phyloP scores from a whole-genome alignment of 2,797 vertebrate species.

The Gymnoscopelus microlampas region DNA sequence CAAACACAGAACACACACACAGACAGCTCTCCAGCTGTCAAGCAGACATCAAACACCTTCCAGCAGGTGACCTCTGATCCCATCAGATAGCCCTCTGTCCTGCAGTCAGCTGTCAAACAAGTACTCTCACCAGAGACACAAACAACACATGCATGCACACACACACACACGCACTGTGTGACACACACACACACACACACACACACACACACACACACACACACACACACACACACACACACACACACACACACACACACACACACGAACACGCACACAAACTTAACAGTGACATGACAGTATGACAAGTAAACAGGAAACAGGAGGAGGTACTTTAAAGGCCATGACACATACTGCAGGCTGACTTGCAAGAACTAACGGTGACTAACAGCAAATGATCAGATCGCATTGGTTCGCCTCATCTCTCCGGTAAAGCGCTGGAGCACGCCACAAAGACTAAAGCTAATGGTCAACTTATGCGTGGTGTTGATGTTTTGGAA shows the following conservation, averaged over 20 bases:
- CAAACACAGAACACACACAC: too few relatives aligned
- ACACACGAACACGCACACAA: background rate
- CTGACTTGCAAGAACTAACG: too few relatives aligned
- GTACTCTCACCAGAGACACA: background rate
- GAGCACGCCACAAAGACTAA: too few relatives aligned
- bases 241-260: slow-evolving; percentile 18
- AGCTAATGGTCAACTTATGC: too few relatives aligned
- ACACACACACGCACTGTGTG: background rate
- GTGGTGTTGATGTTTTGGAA: too few relatives aligned
- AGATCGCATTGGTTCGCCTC: too few relatives aligned
- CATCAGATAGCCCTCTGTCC: slow-evolving; percentile 6
- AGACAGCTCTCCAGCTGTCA: slow-evolving; percentile 8
- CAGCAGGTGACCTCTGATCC: slow-evolving; percentile 37
- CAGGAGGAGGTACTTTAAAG: too few relatives aligned
- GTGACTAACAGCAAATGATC: too few relatives aligned
- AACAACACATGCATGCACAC: background rate
- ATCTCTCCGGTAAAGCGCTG: too few relatives aligned
- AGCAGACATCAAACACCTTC: background rate
- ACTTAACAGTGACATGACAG: background rate
- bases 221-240: slow-evolving; percentile 5
- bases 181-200: slow-evolving; percentile 3
- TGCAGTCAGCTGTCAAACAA: slow-evolving; percentile 8
- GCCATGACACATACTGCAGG: too few relatives aligned
- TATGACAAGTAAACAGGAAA: background rate
- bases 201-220: slow-evolving; percentile 5